Base-by-base conservation (phyloP, 2,888 invertebrate species). In the Heliconius aoede region DNA sequence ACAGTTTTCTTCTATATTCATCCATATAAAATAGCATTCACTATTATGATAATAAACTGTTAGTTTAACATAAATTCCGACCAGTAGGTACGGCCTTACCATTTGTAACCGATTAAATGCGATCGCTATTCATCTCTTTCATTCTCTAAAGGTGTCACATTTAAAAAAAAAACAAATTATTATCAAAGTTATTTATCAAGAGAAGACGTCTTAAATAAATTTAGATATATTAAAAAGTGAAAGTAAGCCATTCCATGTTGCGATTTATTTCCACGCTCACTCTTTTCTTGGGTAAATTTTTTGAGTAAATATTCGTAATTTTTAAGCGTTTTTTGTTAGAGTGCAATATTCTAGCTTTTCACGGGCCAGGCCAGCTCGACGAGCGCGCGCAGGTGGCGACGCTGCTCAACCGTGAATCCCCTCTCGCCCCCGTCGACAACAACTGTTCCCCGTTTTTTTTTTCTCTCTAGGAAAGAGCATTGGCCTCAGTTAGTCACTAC, bases 321-420 rank as follows among this genome's bases (percentile, higher is more conserved):
- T 24, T 40, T 36, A 65, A 36, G 15, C 36, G 4, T 40, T 64
- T 62, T 62, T 75, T 58, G 40, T 26, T 76, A 72, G 71, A 74
- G 78, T 79, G 78, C 79, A 68, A 78, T 78, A 78, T 76, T 73
- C 60, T 74, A 62, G 67, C 76, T 76, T 68, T 71, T 79, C 75
- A 76, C 73, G 58, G 79, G 67, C 68, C 73, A 61, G 79, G 67
- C 68, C 26, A 58, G 74, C 32, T 72, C 71, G 78, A 72, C 72
- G 61, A 40, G 75, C 67, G 62, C 58, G 84, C 85, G 90, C 93
- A 92, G 92, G 92, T 92, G 92, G 89, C 88, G 85, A 79, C 85
- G 81, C 85, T 90, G 89, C 91, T 93, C 93, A 87, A 92, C 92
- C 93, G 89, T 93, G 90, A 92, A 91, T 88, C 91, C 91, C 90